These are phyloP conservation scores for Distichodus sexfasciatus DNA, from an alignment of 2,797 vertebrate species.

Conservation along the genomic window DNA sequence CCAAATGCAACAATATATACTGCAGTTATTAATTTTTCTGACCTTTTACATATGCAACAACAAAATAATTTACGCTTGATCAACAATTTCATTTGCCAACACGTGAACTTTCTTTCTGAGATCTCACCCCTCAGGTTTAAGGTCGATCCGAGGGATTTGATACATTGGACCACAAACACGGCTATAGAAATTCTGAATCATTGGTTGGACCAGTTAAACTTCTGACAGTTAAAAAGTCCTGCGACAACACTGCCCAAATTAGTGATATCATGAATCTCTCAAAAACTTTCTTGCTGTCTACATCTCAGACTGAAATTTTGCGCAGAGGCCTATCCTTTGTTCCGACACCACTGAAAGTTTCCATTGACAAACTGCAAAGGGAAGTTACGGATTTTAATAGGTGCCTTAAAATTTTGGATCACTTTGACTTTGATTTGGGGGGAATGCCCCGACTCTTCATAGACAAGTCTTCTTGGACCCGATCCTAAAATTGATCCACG, in stretches of 20 bases:
- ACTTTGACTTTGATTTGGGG: too few relatives aligned
- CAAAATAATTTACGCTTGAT: neutral
- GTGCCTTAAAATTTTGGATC: too few relatives aligned
- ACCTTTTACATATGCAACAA: neutral
- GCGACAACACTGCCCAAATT: too few relatives aligned
- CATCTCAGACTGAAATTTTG: neutral
- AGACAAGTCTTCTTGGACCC: neutral
- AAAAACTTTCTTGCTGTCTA: neutral
- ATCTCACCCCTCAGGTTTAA: neutral
- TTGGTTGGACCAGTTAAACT: conserved; percentile 10
- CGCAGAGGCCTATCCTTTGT: neutral
- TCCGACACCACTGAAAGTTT: neutral
- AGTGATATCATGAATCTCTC: neutral
- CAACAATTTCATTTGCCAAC: neutral
- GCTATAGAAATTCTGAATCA: neutral
- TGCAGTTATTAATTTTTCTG: neutral
- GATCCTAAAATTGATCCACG: too few relatives aligned
- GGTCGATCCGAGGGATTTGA: neutral
- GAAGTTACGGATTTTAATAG: too few relatives aligned
- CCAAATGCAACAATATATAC: neutral
- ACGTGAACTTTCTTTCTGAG: neutral
- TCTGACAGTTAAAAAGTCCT: neutral
- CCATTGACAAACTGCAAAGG: neutral
- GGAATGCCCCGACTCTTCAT: neutral
- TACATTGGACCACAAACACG: neutral